Evolutionary conservation across 2,888 invertebrate genomes (phyloP), one percentile per base, ranked within the genome.

Genomic region (Netelia fuscicornis): DNA sequence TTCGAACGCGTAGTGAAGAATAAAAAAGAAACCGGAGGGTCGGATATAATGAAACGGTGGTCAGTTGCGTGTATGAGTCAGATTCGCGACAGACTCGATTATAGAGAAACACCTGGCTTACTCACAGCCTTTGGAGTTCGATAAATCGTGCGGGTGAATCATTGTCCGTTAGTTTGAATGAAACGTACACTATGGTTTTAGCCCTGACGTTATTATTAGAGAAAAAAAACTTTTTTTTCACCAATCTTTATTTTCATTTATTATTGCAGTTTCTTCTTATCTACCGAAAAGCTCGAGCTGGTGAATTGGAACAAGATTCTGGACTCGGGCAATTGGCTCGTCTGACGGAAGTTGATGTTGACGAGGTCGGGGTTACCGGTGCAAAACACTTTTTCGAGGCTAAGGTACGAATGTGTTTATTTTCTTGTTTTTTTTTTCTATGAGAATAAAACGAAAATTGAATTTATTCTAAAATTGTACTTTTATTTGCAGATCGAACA

Each of bases 341-440:
- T 87, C 94, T 98, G 44, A 97, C 98, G 6, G 98, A 98, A 94
- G 97, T 99, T 83, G 97, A 98, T 92, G 98, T 99, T 0, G 98
- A 98, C 87, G 97, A 98, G 95, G 98, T 98, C 23, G 99, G 99
- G 0, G 99, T 99, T 0, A 97, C 97, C 87, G 99, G 98, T 13
- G 99, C 99, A 52, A 98, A 98, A 93, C 97, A 97, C 92, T 99
- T 99, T 95, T 99, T 99, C 92, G 98, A 98, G 95, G 98, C 98
- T 0, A 99, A 99, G 95, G 97, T 97, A 93, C 88, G 82, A 30
- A 8, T 37, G 37, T 67, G 37, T 67, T 54, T 20, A 20, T n/a
- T 81, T n/a, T 62, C 10, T 13, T 56, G n/a, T 25, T 77, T 84
- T 54, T 25, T 62, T 72, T 68, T 62, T 23, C 56, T 20, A n/a